Evolutionary conservation across 92 coral and sea anemone genomes (phyloP), one percentile per base, ranked within the genome.

Genomic region (Epizoanthus ramosus): DNA sequence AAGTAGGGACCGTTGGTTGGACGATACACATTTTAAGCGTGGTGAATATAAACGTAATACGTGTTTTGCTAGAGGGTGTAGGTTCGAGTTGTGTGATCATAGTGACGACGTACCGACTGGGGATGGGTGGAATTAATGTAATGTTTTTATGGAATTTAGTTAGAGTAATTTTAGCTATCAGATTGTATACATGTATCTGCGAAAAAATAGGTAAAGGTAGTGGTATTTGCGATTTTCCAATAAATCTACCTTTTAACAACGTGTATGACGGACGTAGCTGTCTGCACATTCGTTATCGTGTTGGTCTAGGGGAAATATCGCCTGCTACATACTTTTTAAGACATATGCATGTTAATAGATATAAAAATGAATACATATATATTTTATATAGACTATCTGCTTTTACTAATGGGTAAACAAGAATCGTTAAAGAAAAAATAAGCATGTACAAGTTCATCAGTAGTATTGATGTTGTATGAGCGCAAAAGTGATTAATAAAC

Each of bases 201-300:
- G 6, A 39, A 39, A 6, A 4, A 63, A 15, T 63, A 35, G 23
- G 23, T 63, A 5, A 63, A 23, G 23, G 15, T 63, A 63, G 31
- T 63, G 68, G 37, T 63, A 63, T 63, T 63, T 14, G 15, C 68
- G 24, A 13, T 28, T 19, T 63, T 22, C 0, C 16, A 5, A 63
- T 19, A 28, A 33, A 63, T 24, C 24, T 10, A 1, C 47, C 8
- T 41, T 41, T 41, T 10, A 23, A 63, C 68, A 63, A 28, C 21
- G 68, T 63, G 68, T 23, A 63, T 23, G 68, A 23, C 68, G 68
- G 68, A 63, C 47, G 68, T 24, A 23, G 68, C 68, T 63, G 68
- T 63, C 68, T 63, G 15, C 68, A 63, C 68, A n/a, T n/a, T 39
- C 6, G 43, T 39, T 39, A 39, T 39, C 43, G 3, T 39, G 43